Conservation (phyloP, 2,888 invertebrate genomes). For the Myathropa florea region DNA sequence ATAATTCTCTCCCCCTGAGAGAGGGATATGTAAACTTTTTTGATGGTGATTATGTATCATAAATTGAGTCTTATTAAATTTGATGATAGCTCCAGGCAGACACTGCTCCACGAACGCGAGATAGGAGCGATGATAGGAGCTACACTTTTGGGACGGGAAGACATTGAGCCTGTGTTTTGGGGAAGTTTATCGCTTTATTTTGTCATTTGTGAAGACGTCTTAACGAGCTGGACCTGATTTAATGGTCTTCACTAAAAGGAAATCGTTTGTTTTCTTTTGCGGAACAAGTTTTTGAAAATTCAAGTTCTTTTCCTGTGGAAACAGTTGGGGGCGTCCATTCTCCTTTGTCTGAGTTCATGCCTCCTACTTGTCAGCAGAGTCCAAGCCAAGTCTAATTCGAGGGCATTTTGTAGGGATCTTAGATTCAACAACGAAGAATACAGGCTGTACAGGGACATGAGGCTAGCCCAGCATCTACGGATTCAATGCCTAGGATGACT, state of each 20-base stretch:
- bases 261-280: neutral
- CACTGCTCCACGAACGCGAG: neutral
- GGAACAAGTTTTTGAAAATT: neutral
- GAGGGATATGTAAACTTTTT: neutral
- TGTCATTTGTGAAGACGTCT: neutral
- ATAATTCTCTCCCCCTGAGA: neutral
- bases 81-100: neutral
- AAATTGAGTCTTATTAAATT: neutral
- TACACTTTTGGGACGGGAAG: neutral
- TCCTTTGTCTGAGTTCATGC: no score
- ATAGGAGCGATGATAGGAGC: neutral
- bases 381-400: no score
- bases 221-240: neutral
- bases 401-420: no score
- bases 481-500: no score
- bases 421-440: no score
- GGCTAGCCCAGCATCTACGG: no score
- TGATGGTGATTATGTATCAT: neutral
- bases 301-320: no score
- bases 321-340: no score
- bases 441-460: no score
- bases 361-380: no score
- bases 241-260: neutral
- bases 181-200: neutral
- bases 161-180: no score